Evolutionary conservation across 2,113 vertebrate genomes (phyloP), one percentile per base, ranked within the genome.

Genomic region (Dermatemys mawii): DNA sequence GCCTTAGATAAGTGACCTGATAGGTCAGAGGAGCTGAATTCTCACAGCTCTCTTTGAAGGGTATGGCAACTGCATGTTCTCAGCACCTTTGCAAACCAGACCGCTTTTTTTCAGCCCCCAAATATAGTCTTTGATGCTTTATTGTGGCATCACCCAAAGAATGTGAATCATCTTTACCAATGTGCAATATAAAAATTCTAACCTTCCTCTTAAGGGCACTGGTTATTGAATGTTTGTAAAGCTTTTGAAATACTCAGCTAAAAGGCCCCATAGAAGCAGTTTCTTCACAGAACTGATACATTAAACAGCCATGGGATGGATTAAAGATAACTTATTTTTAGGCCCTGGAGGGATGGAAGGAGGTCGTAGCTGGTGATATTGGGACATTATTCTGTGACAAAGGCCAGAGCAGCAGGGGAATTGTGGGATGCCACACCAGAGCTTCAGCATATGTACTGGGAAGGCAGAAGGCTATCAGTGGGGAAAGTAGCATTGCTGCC

Each of bases 21-120:
- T 48, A 13, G 46, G 6, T 32, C 75, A 80, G 50, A 78, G 41
- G 21, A 78, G n/a, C 83, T 89, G 49, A 78, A 44, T 27, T 12
- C 10, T 41, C 32, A 63, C 5, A 41, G 22, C 63, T 38, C n/a
- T 35, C 73, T 87, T 73, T 93, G 90, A n/a, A 92, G 92, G 84
- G 73, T 81, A 51, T 70, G 90, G 70, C 35, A 89, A 35, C 41
- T 93, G 86, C 3, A 17, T n/a, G 22, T 85, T 90, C 81, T 83
- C 1, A 54, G 22, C 73, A 89, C 14, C 70, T 84, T 12, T 5
- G 1, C 67, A 80, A 83, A 89, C 70, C 82, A 48, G 54, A 57
- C 78, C 82, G 81, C 75, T 76, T 6, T 8, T 8, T 44, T 81
- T 75, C 0, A 2, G 44, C 38, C 38, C 57, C 51, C 53, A 88